Evolutionary conservation across 1,140 invertebrate genomes (phyloP).

Genomic region (Cardiocondyla obscurior): DNA sequence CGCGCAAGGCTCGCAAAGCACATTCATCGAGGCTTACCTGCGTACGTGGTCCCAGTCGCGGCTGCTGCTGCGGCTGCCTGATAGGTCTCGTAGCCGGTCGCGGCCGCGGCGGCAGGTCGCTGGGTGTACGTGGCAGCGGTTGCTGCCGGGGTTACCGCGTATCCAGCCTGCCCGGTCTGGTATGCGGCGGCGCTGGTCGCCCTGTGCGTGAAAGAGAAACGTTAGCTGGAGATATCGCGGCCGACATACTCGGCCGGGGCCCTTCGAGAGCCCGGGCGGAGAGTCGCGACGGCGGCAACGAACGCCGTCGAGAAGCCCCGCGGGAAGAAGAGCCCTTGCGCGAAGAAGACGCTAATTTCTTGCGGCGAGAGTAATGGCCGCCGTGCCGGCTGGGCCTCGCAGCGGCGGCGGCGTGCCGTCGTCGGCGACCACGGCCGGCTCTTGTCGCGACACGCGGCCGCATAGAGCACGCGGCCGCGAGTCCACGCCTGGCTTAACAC

Average conservation of each 20-base stretch:
- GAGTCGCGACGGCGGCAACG: background rate
- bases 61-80: constrained; percentile 87
- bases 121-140: constrained; percentile 91
- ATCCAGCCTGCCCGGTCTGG: constrained; percentile 91
- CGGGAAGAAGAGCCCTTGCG: constrained; percentile 59
- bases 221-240: constrained; percentile 22
- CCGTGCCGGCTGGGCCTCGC: constrained; percentile 76
- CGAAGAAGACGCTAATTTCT: constrained; percentile 68
- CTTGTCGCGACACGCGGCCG: no score
- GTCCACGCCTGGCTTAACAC: constrained; percentile 61
- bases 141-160: constrained; percentile 91
- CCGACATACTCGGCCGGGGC: background rate
- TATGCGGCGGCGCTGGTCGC: constrained; percentile 90
- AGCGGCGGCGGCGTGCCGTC: constrained; percentile 66
- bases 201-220: constrained; percentile 51
- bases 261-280: background rate
- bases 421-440: no score
- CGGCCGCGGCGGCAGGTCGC: constrained; percentile 88
- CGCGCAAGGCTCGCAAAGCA: no score
- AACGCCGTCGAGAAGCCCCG: constrained; percentile 53
- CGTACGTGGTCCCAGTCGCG: constrained; percentile 88
- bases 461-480: constrained; percentile 41
- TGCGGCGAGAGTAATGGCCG: constrained; percentile 77
- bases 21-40: constrained; percentile 80
- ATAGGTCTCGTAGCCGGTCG: constrained; percentile 91